Conservation (phyloP, 2,113 vertebrate species). For the Hiodon alosoides region DNA sequence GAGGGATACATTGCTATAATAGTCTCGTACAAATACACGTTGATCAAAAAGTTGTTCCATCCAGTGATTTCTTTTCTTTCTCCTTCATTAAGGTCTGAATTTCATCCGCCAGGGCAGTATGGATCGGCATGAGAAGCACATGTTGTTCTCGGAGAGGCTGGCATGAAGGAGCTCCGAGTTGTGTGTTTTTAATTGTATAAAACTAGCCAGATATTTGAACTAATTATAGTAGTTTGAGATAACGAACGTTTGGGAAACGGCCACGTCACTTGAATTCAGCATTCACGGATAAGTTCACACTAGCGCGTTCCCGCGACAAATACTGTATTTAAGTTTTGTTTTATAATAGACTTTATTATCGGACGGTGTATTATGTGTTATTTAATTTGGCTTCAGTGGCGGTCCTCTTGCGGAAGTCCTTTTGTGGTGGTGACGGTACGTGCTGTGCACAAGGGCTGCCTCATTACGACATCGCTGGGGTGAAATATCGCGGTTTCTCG, state of each 20-base stretch:
- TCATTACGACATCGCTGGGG: too few species aligned
- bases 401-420: background rate
- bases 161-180: background rate
- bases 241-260: slow-evolving; percentile 30
- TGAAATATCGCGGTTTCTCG: too few species aligned
- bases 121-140: slow-evolving; percentile 14
- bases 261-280: slow-evolving; percentile 35
- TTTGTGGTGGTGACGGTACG: background rate
- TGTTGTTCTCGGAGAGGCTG: slow-evolving; percentile 5
- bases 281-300: slow-evolving; percentile 36
- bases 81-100: slow-evolving; percentile 22
- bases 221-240: slow-evolving; percentile 30
- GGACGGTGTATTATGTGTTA: slow-evolving; percentile 67
- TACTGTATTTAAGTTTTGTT: slow-evolving; percentile 71
- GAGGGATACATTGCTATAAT: background rate
- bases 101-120: slow-evolving; percentile 28
- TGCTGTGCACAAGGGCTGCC: too few species aligned
- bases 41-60: background rate
- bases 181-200: slow-evolving; percentile 18
- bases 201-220: slow-evolving; percentile 25
- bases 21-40: background rate
- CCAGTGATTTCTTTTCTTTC: background rate
- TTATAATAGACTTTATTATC: slow-evolving; percentile 69
- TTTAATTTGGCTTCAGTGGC: slow-evolving; percentile 57
- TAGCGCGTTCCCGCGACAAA: slow-evolving; percentile 46